Evolutionary conservation across 2,797 vertebrate species (phyloP), one percentile per base, ranked within the genome.

Genomic region (Margarornis squamiger): DNA sequence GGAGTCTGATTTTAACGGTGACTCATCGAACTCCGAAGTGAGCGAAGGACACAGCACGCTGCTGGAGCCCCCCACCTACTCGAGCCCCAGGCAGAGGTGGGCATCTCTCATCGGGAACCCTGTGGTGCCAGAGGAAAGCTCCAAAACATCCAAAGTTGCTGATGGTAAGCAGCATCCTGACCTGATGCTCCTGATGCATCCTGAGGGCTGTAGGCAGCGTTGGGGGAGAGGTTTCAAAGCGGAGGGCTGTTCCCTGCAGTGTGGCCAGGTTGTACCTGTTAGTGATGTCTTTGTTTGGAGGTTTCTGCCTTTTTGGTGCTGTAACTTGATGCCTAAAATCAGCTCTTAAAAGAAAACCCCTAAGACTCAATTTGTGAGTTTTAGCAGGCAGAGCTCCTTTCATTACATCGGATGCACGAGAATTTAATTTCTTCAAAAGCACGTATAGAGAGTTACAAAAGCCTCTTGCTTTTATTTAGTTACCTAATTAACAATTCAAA

Each of bases 101-200:
- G 27, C 88, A 19, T 80, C 79, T 0, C 63, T 91, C 4, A 8
- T 39, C 61, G 49, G 63, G 55, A 94, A 27, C 63, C 39, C 46
- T 2, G 9, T 7, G 18, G 48, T 22, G 3, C 62, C 36, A 0
- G 66, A 81, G 36, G 86, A 91, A 17, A 14, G 19, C 48, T 59
- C 29, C 10, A 82, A 39, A 91, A 88, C 93, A 6, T 96, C 95
- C 41, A 96, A 78, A 81, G 87, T 96, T 5, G 62, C 85, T 9
- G 94, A 95, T 3, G 97, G 98, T 98, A 93, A 98, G 98, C 46
- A 34, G 8, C 0, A 0, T 34, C 75, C 57, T 2, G 1, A 10
- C 4, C 14, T 0, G 5, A 12, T 41, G 58, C 32, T 67, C 57
- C 57, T 58, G 34, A 29, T 61, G 36, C 36, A 41, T 82, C 13